phyloP scores from a whole-genome alignment of 2,888 invertebrate genomes.

The Tipula lateralis region DNA sequence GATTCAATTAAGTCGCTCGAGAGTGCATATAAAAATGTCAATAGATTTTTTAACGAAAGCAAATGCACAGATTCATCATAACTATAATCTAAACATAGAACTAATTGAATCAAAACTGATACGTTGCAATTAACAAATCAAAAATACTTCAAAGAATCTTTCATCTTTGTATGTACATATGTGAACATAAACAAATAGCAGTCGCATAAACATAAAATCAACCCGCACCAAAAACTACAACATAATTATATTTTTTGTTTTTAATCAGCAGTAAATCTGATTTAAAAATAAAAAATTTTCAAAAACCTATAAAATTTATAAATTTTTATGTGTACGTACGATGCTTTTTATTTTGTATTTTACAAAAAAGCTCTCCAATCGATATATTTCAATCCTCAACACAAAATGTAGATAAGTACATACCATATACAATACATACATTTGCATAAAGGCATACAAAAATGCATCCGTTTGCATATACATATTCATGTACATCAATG shows the following conservation, averaged over 20 bases:
- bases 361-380: background rate
- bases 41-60: background rate
- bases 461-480: background rate
- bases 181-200: too few relatives aligned
- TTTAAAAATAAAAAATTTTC: background rate
- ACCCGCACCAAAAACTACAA: background rate
- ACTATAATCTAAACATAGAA: background rate
- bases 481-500: too few relatives aligned
- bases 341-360: background rate
- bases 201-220: background rate
- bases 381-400: background rate
- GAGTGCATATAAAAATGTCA: too few relatives aligned
- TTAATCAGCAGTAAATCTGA: background rate
- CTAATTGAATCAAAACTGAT: background rate
- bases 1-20: too few relatives aligned
- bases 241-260: background rate
- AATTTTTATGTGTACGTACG: background rate
- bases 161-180: background rate
- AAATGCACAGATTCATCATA: background rate
- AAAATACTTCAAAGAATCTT: background rate
- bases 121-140: background rate
- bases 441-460: background rate
- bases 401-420: background rate
- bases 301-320: background rate
- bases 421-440: background rate